Evolutionary conservation across 2,797 vertebrate genomes (phyloP), one percentile per base, ranked within the genome.

Genomic region (Ctenochaetus hawaiiensis): DNA sequence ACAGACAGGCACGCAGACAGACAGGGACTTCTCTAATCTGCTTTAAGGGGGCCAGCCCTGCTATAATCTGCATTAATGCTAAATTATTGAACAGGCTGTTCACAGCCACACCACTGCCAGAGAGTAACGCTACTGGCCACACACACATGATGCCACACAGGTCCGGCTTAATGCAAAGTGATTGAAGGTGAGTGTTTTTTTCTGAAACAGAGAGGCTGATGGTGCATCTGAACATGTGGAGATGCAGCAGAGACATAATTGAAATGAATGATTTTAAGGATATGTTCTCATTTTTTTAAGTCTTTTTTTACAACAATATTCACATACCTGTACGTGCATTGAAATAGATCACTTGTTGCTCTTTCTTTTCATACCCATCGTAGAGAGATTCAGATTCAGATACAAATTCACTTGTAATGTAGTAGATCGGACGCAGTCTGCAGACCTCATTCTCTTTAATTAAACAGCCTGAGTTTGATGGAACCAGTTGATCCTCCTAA

Each of bases 31-130:
- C 78, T 90, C 73, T 91, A 92, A 93, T 91, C 91, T 90, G 86
- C 87, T 91, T 90, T 90, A 87, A 88, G 70, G 78, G 87, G 85
- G 72, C 57, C 65, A 63, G 76, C 62, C 54, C 73, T 72, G 80
- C 76, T 77, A 83, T 93, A 91, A 94, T 91, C 91, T 91, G 80
- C 52, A 85, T 90, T 91, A 91, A 89, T 81, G 67, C 85, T 87
- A 78, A 92, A 92, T 92, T 92, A 92, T 90, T 91, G 77, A 92
- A 75, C 87, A 81, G 87, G 70, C 80, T 81, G 78, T 89, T 82
- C 76, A 76, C 53, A 62, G 59, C 45, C 52, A 78, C 70, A 64
- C 57, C 54, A 49, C 48, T 44, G 59, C 71, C 60, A 65, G 71
- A 76, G 72, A 86, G 75, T 58, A 77, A 77, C 75, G 62, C 73